These are phyloP conservation scores for Ochotona curzoniae DNA, from an alignment of 2,113 vertebrate genomes.

Conservation along the genomic window DNA sequence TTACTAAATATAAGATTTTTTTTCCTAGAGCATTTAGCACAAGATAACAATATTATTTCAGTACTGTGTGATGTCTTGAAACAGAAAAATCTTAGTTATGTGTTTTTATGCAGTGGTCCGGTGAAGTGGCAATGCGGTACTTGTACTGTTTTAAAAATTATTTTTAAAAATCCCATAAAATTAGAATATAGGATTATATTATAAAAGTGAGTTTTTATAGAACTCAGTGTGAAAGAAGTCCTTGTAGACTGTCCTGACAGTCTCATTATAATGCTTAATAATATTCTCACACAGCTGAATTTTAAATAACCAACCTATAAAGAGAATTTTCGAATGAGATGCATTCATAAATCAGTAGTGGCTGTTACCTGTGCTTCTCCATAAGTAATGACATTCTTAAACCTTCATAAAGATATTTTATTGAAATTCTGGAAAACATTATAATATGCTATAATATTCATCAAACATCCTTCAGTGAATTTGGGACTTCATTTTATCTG, in stretches of 20 bases:
- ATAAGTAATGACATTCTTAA: slow-evolving; percentile 22
- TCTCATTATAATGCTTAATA: background rate
- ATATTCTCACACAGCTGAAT: background rate
- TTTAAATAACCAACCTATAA: slow-evolving; percentile 12
- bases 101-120: background rate
- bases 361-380: background rate
- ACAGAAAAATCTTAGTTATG: background rate
- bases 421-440: slow-evolving; percentile 51
- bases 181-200: background rate
- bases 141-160: no score
- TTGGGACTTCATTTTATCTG: background rate
- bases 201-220: background rate
- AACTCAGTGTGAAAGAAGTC: background rate
- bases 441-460: background rate
- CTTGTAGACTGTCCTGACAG: background rate
- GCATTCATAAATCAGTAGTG: background rate
- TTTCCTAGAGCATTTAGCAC: background rate
- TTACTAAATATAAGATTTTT: background rate
- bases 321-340: background rate
- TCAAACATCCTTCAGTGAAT: background rate
- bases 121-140: no score
- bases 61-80: background rate
- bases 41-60: background rate
- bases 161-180: background rate
- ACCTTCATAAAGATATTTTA: slow-evolving; percentile 13